These are phyloP conservation scores for Tetheella fluctuosa DNA, from an alignment of 2,888 invertebrate genomes.

Conservation along the genomic window DNA sequence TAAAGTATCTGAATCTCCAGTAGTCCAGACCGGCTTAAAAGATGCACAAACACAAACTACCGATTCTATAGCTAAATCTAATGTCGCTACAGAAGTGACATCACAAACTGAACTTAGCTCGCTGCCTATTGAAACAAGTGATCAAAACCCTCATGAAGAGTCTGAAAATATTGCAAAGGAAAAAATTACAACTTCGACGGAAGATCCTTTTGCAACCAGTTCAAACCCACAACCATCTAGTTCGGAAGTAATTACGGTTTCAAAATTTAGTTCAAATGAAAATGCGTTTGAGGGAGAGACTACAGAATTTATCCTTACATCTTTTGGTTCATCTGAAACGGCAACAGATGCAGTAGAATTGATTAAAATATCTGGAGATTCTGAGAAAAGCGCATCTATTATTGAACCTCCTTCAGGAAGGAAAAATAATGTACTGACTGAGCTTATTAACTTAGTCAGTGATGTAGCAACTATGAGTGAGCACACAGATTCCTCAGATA, in stretches of 20 bases:
- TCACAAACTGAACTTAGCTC: conserved; percentile 74
- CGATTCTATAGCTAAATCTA: conserved; percentile 56
- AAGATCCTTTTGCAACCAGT: conserved; percentile 41
- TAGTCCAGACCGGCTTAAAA: conserved; percentile 35
- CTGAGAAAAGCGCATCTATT: conserved; percentile 60
- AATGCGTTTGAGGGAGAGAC: conserved; percentile 65
- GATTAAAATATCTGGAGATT: conserved; percentile 63
- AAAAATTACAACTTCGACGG: conserved; percentile 49
- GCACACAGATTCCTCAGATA: conserved; percentile 54
- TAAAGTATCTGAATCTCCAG: conserved; percentile 28
- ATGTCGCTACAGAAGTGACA: conserved; percentile 66
- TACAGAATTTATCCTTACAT: conserved; percentile 66
- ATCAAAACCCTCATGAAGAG: conserved; percentile 71
- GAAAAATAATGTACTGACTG: conserved; percentile 63
- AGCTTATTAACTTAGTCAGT: conserved; percentile 73
- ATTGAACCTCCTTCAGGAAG: conserved; percentile 56
- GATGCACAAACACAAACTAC: conserved; percentile 51
- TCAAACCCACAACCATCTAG: conserved; percentile 47
- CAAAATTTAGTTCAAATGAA: conserved; percentile 44
- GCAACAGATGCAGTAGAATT: conserved; percentile 69
- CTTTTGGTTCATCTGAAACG: conserved; percentile 68
- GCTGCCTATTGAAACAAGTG: conserved; percentile 74
- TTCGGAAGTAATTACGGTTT: conserved; percentile 55
- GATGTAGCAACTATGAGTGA: conserved; percentile 77
- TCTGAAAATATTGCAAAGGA: conserved; percentile 59